Percentiles rank a stretch among this genome's conserved stretches.
These are phyloP conservation scores for Limnodromus scolopaceus DNA, from an alignment of 2,797 vertebrate genomes.

Conservation along the genomic window DNA sequence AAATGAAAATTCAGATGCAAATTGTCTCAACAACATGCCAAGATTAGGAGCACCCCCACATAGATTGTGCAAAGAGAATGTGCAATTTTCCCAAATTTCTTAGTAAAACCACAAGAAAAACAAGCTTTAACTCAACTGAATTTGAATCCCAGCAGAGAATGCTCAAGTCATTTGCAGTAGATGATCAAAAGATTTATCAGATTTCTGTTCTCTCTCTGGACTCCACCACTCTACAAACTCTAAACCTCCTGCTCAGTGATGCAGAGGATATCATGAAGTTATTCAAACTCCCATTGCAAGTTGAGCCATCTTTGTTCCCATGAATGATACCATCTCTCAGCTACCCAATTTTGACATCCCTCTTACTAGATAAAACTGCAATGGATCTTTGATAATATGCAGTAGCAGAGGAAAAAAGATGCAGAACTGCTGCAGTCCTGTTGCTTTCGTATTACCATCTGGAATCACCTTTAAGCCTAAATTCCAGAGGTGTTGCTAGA, in stretches of 20 bases:
- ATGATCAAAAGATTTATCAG: background rate
- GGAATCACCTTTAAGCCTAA: background rate
- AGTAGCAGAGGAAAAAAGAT: background rate
- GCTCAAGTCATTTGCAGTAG: background rate
- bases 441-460: background rate
- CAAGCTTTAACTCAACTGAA: background rate
- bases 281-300: background rate
- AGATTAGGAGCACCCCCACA: background rate
- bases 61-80: background rate
- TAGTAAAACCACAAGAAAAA: background rate
- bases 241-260: background rate
- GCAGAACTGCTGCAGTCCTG: background rate
- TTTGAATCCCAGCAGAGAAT: background rate
- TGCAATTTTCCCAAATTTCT: background rate
- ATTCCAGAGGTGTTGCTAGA: background rate
- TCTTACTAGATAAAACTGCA: background rate
- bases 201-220: background rate
- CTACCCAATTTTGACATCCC: background rate
- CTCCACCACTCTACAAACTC: background rate
- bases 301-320: background rate
- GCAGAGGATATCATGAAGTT: background rate
- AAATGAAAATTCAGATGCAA: constrained; percentile 38
- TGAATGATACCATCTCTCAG: background rate
- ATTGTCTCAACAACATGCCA: constrained; percentile 2
- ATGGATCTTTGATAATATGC: background rate